Percentiles rank a stretch among this genome's conserved stretches.
These are phyloP conservation scores for Zaprionus tsacasi DNA, from an alignment of 1,140 invertebrate species.

Conservation along the genomic window DNA sequence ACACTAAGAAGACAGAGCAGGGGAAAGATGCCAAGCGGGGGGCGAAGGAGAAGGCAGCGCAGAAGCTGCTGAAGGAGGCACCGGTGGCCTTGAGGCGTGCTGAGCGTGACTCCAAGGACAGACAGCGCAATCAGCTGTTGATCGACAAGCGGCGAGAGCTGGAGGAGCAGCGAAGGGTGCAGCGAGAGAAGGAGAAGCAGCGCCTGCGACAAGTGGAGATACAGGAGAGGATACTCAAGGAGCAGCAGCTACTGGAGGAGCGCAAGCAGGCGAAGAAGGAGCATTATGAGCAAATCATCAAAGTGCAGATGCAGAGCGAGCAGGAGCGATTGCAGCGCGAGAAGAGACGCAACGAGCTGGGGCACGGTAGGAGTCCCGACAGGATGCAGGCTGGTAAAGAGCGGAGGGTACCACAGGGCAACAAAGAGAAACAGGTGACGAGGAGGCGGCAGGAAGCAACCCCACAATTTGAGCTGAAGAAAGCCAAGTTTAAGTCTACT, in stretches of 20 bases:
- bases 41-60: background rate
- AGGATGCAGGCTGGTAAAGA: background rate
- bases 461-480: background rate
- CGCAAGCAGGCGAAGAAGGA: background rate
- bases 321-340: slow-evolving; percentile 23
- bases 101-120: background rate
- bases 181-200: background rate
- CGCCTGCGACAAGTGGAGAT: background rate
- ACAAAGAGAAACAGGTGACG: background rate
- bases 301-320: slow-evolving; percentile 28
- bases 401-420: background rate
- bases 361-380: background rate
- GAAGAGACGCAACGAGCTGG: background rate
- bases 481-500: background rate
- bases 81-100: background rate
- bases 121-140: background rate
- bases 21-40: background rate
- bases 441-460: background rate
- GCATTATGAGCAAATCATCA: background rate
- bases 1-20: background rate
- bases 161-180: slow-evolving; percentile 1
- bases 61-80: background rate
- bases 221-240: background rate
- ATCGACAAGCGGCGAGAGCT: slow-evolving; percentile 1
- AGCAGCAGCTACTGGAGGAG: slow-evolving; percentile 1